A percentile compares a stretch with the other conserved stretches of the same genome.
Conservation (phyloP, 1,140 invertebrate species). For the Agrypnia vestita region DNA sequence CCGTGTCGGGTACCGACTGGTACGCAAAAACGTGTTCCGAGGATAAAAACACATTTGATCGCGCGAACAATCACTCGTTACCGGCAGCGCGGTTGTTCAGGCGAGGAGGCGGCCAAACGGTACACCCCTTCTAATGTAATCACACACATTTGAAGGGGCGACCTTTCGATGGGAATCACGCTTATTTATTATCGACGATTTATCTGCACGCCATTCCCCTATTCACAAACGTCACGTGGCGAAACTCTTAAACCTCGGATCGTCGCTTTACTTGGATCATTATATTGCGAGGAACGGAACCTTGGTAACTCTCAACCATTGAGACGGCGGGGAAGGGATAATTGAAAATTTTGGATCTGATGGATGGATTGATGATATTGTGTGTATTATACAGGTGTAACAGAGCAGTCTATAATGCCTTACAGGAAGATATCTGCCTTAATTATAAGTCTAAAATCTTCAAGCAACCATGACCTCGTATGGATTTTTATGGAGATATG, state of each 20-base stretch:
- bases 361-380: too few relatives aligned
- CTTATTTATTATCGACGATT: background rate
- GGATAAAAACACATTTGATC: constrained; percentile 22
- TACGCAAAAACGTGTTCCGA: constrained; percentile 25
- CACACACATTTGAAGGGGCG: constrained; percentile 23
- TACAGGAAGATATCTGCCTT: too few relatives aligned
- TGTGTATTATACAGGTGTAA: too few relatives aligned
- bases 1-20: constrained; percentile 16
- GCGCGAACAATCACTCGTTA: background rate
- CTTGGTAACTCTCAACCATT: too few relatives aligned
- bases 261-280: background rate
- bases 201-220: constrained; percentile 24
- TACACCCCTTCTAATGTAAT: constrained; percentile 14
- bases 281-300: too few relatives aligned
- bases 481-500: too few relatives aligned
- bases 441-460: too few relatives aligned
- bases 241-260: background rate
- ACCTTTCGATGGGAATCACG: constrained; percentile 28
- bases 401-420: too few relatives aligned
- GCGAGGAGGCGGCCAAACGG: background rate
- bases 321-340: too few relatives aligned
- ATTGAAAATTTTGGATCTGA: too few relatives aligned
- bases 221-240: background rate
- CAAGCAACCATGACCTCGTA: too few relatives aligned
- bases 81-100: background rate